phyloP scores from a whole-genome alignment of 2,113 vertebrate species.

The Platycercus adscitus region DNA sequence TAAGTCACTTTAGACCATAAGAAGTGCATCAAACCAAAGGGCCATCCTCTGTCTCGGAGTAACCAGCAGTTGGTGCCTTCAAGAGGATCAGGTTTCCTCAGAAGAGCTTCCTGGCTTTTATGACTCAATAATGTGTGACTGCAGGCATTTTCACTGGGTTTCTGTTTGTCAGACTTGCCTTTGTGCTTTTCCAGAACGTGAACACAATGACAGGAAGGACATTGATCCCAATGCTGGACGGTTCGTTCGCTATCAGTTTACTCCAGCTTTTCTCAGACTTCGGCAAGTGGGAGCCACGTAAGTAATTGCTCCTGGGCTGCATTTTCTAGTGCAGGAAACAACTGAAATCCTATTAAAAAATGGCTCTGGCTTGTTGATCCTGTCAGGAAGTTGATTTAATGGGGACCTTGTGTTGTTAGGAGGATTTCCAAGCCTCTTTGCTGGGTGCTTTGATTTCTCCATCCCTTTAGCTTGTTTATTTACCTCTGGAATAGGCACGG shows the following conservation, averaged over 20 bases:
- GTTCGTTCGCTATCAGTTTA: constrained; percentile 98
- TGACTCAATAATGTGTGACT: rapidly evolving
- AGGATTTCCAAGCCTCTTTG: neutral
- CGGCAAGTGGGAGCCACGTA: constrained; percentile 98
- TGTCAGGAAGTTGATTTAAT: neutral
- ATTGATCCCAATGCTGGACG: constrained; percentile 93
- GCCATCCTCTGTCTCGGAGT: neutral
- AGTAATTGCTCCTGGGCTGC: constrained; percentile 64
- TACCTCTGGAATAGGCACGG: neutral
- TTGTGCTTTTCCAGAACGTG: constrained; percentile 75
- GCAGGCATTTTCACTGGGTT: neutral
- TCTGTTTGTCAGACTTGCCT: neutral
- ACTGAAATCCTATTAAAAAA: neutral
- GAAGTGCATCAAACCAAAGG: neutral
- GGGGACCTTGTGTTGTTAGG: neutral
- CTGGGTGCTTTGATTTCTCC: neutral
- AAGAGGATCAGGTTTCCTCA: neutral
- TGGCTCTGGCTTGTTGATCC: neutral
- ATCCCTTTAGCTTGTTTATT: neutral
- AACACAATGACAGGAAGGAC: constrained; percentile 83
- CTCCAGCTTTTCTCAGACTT: constrained; percentile 92
- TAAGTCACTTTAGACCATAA: neutral
- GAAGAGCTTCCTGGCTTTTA: neutral
- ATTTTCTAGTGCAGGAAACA: neutral
- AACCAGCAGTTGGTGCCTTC: neutral